Evolutionary conservation across 2,797 vertebrate genomes (phyloP), one percentile per base, ranked within the genome.

Genomic region (Sarcoramphus papa): DNA sequence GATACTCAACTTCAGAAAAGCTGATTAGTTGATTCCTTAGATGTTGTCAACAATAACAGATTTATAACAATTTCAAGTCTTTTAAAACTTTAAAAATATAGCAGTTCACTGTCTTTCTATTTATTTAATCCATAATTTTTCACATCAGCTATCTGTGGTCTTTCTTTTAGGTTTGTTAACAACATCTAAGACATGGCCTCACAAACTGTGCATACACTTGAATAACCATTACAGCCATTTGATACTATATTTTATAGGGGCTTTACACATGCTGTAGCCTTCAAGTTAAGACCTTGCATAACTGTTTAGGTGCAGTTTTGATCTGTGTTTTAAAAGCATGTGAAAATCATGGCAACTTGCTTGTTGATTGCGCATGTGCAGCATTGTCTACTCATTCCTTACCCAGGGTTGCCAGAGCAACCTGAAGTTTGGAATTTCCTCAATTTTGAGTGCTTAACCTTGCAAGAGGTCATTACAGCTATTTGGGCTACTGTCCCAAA

Each of bases 371-470:
- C 5, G 8, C 19, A 2, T 37, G 62, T 25, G 37, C 37, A 64
- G 59, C 14, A 1, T 51, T 63, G 50, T 80, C 51, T 30, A 4
- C 86, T 77, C 57, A n/a, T 79, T 94, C 94, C 50, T 78, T 62
- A 30, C n/a, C 35, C 69, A 33, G 33, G n/a, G 78, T 86, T 95
- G 57, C 89, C 85, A 84, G 75, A 93, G 95, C 79, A 95, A 90
- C 87, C 53, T 88, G 93, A 73, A 72, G 64, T 80, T 78, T 78
- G 87, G 91, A 94, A 94, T 96, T 94, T 69, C 85, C 85, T 92
- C 85, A 72, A 3, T 93, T 94, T 82, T 64, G 75, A 90, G 60
- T 57, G 56, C 64, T 93, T 77, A 64, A 72, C 91, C 69, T 87
- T 70, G 41, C 56, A 45, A 57, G 78, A 83, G 84, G 81, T 94